phyloP scores from a whole-genome alignment of 2,113 vertebrate genomes.

The Mola mola region DNA sequence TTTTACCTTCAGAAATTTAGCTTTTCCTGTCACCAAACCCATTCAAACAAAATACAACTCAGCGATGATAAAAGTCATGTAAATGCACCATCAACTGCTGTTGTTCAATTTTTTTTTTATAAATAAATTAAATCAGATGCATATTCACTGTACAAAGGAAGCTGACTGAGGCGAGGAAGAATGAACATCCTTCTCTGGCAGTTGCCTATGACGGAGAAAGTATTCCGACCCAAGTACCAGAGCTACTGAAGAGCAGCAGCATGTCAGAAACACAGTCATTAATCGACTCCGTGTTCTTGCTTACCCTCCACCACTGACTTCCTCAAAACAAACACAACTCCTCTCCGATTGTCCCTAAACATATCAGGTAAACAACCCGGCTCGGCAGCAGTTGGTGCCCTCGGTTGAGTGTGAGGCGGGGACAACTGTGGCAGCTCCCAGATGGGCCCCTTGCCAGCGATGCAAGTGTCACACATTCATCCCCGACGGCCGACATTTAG shows the following conservation, averaged over 20 bases:
- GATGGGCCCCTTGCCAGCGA: too few relatives aligned
- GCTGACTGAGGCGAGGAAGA: background rate
- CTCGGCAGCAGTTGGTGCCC: conserved; percentile 5
- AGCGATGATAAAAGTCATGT: background rate
- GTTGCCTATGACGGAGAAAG: too few relatives aligned
- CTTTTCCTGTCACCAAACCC: too few relatives aligned
- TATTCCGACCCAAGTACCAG: too few relatives aligned
- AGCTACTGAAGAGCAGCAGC: too few relatives aligned
- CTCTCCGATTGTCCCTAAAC: conserved; percentile 37
- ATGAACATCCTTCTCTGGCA: too few relatives aligned
- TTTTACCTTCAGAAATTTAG: too few relatives aligned
- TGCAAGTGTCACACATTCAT: too few relatives aligned
- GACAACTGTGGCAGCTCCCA: background rate
- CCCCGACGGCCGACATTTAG: conserved; percentile 63
- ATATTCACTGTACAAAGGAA: background rate
- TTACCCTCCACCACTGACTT: conserved; percentile 3
- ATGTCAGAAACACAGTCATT: too few relatives aligned
- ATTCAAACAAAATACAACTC: conserved; percentile 22
- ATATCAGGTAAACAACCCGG: background rate
- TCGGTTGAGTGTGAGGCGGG: background rate
- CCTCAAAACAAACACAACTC: background rate
- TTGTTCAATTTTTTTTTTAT: background rate
- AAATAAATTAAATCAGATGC: conserved; percentile 27
- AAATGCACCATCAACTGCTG: background rate
- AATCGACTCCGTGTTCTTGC: too few relatives aligned